Evolutionary conservation across 2,888 invertebrate genomes (phyloP), one percentile per base, ranked within the genome.

Genomic region (Stenchaetothrips biformis): DNA sequence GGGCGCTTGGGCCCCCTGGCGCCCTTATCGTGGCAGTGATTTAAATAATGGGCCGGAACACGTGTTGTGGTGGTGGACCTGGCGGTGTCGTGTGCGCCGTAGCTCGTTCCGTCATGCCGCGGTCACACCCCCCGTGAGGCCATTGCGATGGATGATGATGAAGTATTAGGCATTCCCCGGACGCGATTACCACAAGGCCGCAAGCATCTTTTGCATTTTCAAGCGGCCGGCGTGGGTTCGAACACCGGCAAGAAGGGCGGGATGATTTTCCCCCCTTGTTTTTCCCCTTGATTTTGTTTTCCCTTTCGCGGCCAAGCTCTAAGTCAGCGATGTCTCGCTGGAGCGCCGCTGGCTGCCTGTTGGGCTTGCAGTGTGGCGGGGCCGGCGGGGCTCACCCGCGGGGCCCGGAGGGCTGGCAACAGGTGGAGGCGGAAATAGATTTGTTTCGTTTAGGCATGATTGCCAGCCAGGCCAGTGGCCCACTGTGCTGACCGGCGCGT

Each of bases 41-140:
- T 74, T 74, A 74, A 74, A 74, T 74, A 74, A 74, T 74, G 67
- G 67, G 67, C 7, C 25, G 67, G 67, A 74, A 74, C 67, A 74
- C 67, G 67, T 74, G 67, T 74, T 18, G 67, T 67, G 67, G 67
- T 6, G 67, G 67, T 67, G 67, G 21, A 0, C 21, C 21, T 8
- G 67, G 67, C 21, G 18, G 53, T 53, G 21, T 11, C 8, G 67
- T 21, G 67, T 25, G 21, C 21, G 6, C 59, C 59, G 16, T 59
- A 16, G 59, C 59, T 59, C 59, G 18, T 59, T 59, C 59, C 59
- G 59, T 13, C 59, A 59, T 16, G 18, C 59, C 59, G 59, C 37
- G 37, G 37, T 37, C 37, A 37, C 37, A 37, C 37, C 37, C 37
- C 37, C 37, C 37, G 37, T 4, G 37, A 4, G 2, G 37, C 37